phyloP scores from a whole-genome alignment of 2,113 vertebrate species.

The Myotis davidii region DNA sequence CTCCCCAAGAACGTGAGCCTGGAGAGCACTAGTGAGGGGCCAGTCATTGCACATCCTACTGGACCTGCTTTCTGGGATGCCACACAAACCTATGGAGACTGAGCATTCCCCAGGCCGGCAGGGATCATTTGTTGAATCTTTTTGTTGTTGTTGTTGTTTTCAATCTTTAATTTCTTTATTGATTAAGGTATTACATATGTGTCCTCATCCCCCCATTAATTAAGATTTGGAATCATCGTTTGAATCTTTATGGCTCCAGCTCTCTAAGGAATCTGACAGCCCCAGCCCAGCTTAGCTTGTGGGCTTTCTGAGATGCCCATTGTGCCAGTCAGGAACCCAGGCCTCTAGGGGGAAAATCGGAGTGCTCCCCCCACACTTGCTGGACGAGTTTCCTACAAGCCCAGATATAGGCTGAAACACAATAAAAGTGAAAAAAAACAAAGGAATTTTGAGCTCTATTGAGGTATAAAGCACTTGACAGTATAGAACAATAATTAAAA shows the following conservation, averaged over 20 bases:
- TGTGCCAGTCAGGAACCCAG: not conserved
- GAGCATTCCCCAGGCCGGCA: not conserved
- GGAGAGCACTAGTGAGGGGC: accelerated
- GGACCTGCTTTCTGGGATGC: not conserved
- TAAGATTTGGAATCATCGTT: not conserved
- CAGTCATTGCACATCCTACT: accelerated
- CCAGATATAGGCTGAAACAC: not conserved
- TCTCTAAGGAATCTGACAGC: not conserved
- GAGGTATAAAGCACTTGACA: not conserved
- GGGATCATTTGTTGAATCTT: not conserved
- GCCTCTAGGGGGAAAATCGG: not conserved
- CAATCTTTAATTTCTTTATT: too few species aligned
- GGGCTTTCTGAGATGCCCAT: not conserved
- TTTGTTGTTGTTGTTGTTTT: too few species aligned
- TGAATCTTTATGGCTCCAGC: not conserved
- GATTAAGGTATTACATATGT: too few species aligned
- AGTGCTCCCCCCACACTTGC: not conserved
- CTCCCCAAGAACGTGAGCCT: not conserved
- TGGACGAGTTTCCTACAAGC: not conserved
- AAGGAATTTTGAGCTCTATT: not conserved
- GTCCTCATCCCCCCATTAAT: too few species aligned
- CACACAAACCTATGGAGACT: not conserved
- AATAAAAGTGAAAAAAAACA: not conserved
- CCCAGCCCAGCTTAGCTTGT: not conserved
- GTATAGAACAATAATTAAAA: not conserved